Evolutionary conservation across 1,140 invertebrate genomes (phyloP).

Genomic region (Drosophila subpulchrella): DNA sequence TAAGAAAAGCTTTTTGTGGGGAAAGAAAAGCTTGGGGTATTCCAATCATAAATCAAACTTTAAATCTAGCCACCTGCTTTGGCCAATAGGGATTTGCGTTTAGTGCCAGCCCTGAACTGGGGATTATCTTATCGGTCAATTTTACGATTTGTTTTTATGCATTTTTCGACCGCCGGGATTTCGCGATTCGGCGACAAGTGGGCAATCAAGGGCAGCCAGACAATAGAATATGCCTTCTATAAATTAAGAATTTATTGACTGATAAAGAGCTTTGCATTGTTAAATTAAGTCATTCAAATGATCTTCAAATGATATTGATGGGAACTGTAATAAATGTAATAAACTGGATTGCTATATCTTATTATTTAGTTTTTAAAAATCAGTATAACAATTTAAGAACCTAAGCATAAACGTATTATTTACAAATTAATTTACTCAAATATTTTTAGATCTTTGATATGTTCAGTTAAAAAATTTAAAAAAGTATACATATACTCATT

Average conservation of each 20-base stretch:
- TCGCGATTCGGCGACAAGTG: conserved; percentile 43
- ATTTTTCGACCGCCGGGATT: conserved; percentile 47
- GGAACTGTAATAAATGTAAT: not conserved
- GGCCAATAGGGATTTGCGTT: conserved; percentile 36
- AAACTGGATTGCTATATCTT: not conserved
- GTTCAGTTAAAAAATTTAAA: too few relatives aligned
- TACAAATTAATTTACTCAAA: not conserved
- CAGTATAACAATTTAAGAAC: not conserved
- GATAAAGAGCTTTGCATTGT: conserved; percentile 4
- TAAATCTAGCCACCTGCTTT: conserved; percentile 52
- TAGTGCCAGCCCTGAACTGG: conserved; percentile 14
- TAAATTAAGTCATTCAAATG: conserved; percentile 22
- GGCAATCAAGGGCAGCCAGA: conserved; percentile 20
- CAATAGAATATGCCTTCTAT: conserved; percentile 27
- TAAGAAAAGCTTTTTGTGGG: conserved; percentile 23
- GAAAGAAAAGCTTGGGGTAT: conserved; percentile 39
- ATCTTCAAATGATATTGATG: conserved; percentile 1
- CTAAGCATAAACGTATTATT: too few relatives aligned
- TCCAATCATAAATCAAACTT: conserved; percentile 62
- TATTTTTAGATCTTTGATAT: not conserved
- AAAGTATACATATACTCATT: too few relatives aligned
- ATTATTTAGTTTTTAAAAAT: not conserved
- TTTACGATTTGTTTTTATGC: conserved; percentile 64
- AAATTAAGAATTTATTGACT: conserved; percentile 22
- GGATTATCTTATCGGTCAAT: conserved; percentile 68